Evolutionary conservation across 2,888 invertebrate species (phyloP), one percentile per base, ranked within the genome.

Genomic region (Mimas tiliae): DNA sequence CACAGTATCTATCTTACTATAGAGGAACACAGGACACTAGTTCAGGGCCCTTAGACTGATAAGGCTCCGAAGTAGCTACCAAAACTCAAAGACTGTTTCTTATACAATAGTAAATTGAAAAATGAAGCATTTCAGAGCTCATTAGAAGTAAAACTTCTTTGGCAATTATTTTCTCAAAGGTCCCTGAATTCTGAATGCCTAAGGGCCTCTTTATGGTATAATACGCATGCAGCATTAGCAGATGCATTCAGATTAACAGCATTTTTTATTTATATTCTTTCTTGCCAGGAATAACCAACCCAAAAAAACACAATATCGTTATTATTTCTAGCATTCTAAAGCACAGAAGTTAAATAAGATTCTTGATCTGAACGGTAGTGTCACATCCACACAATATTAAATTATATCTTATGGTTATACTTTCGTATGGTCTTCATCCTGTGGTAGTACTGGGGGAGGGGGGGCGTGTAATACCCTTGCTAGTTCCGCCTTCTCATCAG

Each of bases 401-500:
- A 27, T 64, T 48, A 62, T 21, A 47, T 42, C 67, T 63, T 66
- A 65, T 48, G 65, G 66, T 81, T 86, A 88, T 69, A 89, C 83
- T 80, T 88, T 89, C 14, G 88, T 76, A 70, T 83, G 77, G 69
- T 87, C 84, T 16, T 84, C 80, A 68, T 83, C 74, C 55, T 81
- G 77, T 16, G 88, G 85, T 33, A 80, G 84, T 6, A 87, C 75
- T 0, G 89, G 87, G 1, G 85, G 82, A 11, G 90, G 90, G 0
- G 91, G 90, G 0, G 84, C 84, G 70, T 91, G 90, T 21, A 93
- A 71, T 0, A 89, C 93, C 68, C 88, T 86, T 7, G 93, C 93
- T 12, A 93, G 81, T 75, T 93, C 94, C 16, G 94, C 94, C 75
- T 95, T 95, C 75, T 96, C 96, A 70, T 95, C 94, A 4, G 95